Base-by-base conservation (phyloP, 2,888 invertebrate species). In the Erynnis tages region DNA sequence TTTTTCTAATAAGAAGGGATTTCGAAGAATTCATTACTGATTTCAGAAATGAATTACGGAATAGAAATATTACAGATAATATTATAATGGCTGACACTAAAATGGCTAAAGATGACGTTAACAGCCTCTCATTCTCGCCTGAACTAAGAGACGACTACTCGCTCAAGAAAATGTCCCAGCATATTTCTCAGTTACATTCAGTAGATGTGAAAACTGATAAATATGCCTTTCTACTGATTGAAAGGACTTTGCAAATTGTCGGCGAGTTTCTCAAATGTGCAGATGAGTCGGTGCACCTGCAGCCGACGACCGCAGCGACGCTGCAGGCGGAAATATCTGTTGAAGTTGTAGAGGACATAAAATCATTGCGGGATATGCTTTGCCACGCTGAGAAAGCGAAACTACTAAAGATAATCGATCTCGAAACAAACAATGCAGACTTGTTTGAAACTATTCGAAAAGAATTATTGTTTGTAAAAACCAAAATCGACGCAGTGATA, bases 141-240 rank as follows among this genome's bases (percentile, higher is more conserved):
- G 56, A 56, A 38, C 25, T 56, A 23, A 41, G 53, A 43, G 56
- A 56, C 25, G 43, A 47, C 32, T 56, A 49, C 37, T 56, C 53
- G n/a, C 43, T 56, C 11, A 56, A 35, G 43, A 49, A 37, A 30
- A 56, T 56, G 40, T 50, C 40, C 13, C 41, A 17, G 7, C 35
- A 37, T 25, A 50, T 50, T 14, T 11, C 34, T 2, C 49, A 50
- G 29, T 35, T 50, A 35, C 27, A 43, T 11, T 43, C 41, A 27
- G 1, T 35, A 17, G 8, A 50, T 11, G 14, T 41, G 25, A 34
- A 25, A 16, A 48, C 29, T 29, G 4, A 41, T 16, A 35, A 35
- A n/a, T n/a, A n/a, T n/a, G n/a, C n/a, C n/a, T n/a, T n/a, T n/a
- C 13, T 50, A 19, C 5, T 50, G 2, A 19, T 50, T 6, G 43